Evolutionary conservation across 2,888 invertebrate species (phyloP), one percentile per base, ranked within the genome.

Genomic region (Megamerina dolium): DNA sequence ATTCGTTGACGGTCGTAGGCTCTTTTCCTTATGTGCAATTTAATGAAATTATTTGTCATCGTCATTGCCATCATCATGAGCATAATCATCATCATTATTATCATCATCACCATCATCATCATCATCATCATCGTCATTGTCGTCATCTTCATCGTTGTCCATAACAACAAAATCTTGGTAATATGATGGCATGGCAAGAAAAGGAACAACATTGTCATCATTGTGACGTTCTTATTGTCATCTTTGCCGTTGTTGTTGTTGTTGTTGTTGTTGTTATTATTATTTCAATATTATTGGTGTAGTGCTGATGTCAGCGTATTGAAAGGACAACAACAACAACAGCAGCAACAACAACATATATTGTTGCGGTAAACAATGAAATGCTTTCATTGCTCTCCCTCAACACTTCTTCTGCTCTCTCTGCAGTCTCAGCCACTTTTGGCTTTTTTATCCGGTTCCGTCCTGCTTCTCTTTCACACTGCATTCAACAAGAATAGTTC

Each of bases 281-380:
- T 17, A 4, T 14, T 13, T n/a, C 14, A n/a, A 18, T 27, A 13
- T 37, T 37, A 13, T 37, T 37, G 37, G 13, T 17, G 8, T 37
- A 9, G 8, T 37, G 18, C 29, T n/a, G n/a, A 5, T 26, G 16
- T 20, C 9, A 2, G 14, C n/a, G 21, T 16, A n/a, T 37, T 9
- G 27, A 41, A 41, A 41, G 29, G 29, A 30, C 41, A 30, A 41
- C 30, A 13, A 29, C 34, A 14, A 20, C n/a, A n/a, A 19, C 12
- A 18, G 33, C 33, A 26, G 26, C 19, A 16, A 18, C 19, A 18
- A 18, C 19, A 34, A 34, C 8, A 18, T 5, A 34, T 18, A 34
- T 16, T 17, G 5, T 18, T 18, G 5, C 19, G 10, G n/a, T 34
- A 19, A 18, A 18, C 4, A 18, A 18, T 18, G 17, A 18, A 34